A percentile compares a stretch with the other conserved stretches of the same genome.
phyloP scores from a whole-genome alignment of 2,888 invertebrate genomes.

The Nephrotoma guestfalica region DNA sequence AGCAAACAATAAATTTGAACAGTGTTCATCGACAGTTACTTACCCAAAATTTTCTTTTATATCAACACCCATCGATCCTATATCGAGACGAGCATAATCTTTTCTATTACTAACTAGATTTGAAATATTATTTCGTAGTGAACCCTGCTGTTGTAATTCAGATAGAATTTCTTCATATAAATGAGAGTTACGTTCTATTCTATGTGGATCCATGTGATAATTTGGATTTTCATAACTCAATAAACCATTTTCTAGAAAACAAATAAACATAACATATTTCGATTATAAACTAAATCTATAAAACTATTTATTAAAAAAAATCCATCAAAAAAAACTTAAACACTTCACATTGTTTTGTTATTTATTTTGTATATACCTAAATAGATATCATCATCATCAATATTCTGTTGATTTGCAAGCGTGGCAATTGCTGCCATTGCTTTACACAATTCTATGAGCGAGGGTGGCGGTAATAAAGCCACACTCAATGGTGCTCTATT shows the following conservation, averaged over 20 bases:
- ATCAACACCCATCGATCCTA: constrained; percentile 57
- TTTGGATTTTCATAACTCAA: constrained; percentile 86
- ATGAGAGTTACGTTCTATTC: constrained; percentile 54
- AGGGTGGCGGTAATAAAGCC: constrained; percentile 17
- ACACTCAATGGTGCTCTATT: constrained; percentile 17
- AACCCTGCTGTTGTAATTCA: constrained; percentile 17
- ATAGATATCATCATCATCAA: constrained; percentile 18
- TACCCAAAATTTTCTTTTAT: constrained; percentile 28
- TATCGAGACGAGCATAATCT: constrained; percentile 49
- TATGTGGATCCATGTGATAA: constrained; percentile 68
- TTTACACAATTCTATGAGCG: constrained; percentile 16
- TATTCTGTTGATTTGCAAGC: constrained; percentile 17
- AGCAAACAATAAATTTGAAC: not conserved
- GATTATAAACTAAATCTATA: not conserved
- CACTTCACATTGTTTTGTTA: not conserved
- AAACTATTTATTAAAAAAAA: not conserved
- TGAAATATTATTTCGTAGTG: constrained; percentile 10
- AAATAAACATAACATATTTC: constrained; percentile 5
- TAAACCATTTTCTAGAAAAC: constrained; percentile 64
- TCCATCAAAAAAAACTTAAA: not conserved
- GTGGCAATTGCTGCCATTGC: constrained; percentile 18
- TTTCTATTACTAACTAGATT: constrained; percentile 42
- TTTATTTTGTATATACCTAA: constrained; percentile 13
- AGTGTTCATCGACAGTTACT: not conserved
- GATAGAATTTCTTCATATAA: constrained; percentile 41